Evolutionary conservation across 2,113 vertebrate species (phyloP), one percentile per base, ranked within the genome.

Genomic region (Aplodontia rufa): DNA sequence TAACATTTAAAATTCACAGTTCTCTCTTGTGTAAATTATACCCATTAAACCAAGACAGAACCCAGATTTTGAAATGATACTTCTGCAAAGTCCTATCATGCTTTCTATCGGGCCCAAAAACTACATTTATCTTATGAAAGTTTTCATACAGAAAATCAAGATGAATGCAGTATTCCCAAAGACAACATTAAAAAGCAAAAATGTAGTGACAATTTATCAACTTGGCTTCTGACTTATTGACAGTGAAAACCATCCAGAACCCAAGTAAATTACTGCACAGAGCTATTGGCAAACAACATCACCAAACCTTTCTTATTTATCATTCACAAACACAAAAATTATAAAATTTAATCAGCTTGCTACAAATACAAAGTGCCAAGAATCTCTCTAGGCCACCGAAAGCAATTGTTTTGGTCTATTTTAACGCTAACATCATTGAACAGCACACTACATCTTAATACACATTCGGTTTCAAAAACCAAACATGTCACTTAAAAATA

Each of bases 1-100:
- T 64, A 74, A 93, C 42, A 37, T 58, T 80, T 80, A 53, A 84
- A 90, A 85, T 58, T 35, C 45, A 49, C 3, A 55, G 68, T 58
- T 26, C 53, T 72, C 71, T n/a, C n/a, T 55, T 72, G 5, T 40
- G 19, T 64, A 72, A 72, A 58, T 80, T 90, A n/a, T 30, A 93
- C 69, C 28, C 26, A 93, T 58, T 89, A 90, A 86, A 84, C 37
- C 74, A 68, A 96, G 91, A 80, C 3, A 66, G 47, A 90, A 90
- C 74, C 90, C 66, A 86, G 55, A 75, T 42, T 93, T 20, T 58
- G 51, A 86, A 78, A 75, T 66, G 16, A 94, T 68, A 85, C 42
- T 85, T 83, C 35, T 28, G 80, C 14, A 60, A 96, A 87, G 58
- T 81, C 10, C 58, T 86, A 26, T 58, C 32, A 58, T 28, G 26